phyloP scores from a whole-genome alignment of 2,113 vertebrate genomes.

The Phoxinus phoxinus region DNA sequence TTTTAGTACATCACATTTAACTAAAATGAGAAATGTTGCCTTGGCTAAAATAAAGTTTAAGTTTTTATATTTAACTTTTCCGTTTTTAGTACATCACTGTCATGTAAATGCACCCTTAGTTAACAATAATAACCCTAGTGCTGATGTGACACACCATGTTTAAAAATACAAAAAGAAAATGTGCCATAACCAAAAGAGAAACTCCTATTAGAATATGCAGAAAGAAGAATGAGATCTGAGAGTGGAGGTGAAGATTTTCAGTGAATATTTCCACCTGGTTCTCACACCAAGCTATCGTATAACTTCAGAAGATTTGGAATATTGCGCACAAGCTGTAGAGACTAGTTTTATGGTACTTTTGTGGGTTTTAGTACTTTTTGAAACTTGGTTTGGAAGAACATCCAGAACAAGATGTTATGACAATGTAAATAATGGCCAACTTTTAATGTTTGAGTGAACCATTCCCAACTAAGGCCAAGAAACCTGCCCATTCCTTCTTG shows the following conservation, averaged over 20 bases:
- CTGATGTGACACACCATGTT: too few species aligned
- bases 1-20: neutral
- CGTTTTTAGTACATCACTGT: too few species aligned
- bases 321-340: neutral
- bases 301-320: neutral
- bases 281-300: neutral
- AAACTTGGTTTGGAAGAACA: neutral
- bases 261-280: neutral
- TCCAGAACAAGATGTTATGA: neutral
- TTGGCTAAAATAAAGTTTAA: too few species aligned
- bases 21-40: neutral
- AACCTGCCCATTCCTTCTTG: neutral
- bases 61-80: neutral
- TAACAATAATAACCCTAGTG: too few species aligned
- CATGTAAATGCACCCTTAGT: too few species aligned
- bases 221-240: too few species aligned
- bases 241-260: neutral
- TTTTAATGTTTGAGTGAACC: conserved; percentile 23
- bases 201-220: too few species aligned
- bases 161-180: too few species aligned
- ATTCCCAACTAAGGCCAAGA: neutral
- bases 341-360: neutral
- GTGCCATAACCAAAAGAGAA: too few species aligned
- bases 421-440: neutral
- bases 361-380: neutral